Evolutionary conservation across 2,797 vertebrate species (phyloP).

Genomic region (Silurus lanzhouensis): DNA sequence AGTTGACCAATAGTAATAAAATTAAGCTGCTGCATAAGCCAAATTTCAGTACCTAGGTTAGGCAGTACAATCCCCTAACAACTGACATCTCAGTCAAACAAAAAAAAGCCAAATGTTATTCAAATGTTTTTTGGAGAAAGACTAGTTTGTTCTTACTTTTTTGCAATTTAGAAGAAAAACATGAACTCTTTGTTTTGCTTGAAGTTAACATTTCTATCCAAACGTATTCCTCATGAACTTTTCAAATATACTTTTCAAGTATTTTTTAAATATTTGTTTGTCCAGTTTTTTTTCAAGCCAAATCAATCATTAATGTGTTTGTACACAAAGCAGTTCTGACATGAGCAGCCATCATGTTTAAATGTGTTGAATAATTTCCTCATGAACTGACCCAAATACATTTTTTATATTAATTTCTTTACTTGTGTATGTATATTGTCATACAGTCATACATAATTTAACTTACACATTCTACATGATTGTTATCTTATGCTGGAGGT

Average conservation of each 20-base stretch:
- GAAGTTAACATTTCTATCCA: neutral
- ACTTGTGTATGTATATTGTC: neutral
- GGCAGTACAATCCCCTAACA: neutral
- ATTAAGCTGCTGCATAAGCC: neutral
- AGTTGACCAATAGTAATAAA: neutral
- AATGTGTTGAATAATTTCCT: neutral
- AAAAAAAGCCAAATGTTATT: neutral
- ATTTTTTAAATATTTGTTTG: neutral
- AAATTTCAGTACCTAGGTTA: neutral
- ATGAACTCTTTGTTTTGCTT: neutral
- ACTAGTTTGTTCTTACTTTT: neutral
- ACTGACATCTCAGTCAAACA: neutral
- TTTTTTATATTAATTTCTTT: constrained; percentile 1
- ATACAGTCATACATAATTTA: neutral
- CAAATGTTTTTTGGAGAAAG: neutral
- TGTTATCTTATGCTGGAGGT: neutral
- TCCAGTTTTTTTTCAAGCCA: neutral
- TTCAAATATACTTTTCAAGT: no score
- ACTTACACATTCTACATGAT: neutral
- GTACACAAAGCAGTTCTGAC: neutral
- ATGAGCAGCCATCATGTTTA: neutral
- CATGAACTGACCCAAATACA: neutral
- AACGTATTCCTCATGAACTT: neutral
- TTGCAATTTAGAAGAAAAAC: neutral
- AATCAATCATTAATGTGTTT: neutral